These are phyloP conservation scores for Lytechinus variegatus DNA, from an alignment of 35 echinoderm and acorn worm species.

Conservation along the genomic window DNA sequence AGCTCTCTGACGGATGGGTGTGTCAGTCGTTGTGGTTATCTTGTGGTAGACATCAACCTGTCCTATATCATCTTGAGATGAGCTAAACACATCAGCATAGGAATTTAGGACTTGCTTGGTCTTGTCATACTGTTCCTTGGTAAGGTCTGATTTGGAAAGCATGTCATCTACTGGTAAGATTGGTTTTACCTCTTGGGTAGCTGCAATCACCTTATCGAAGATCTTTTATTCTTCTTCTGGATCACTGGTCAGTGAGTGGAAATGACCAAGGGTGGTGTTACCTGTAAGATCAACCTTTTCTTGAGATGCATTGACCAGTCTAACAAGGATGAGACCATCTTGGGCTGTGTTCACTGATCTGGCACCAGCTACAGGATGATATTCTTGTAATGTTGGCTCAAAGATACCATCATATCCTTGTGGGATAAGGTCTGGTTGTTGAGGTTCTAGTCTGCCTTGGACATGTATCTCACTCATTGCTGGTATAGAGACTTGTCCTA, in stretches of 20 bases:
- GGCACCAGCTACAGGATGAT: slow-evolving; percentile 12
- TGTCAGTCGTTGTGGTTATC: neutral
- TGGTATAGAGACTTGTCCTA: slow-evolving; percentile 3
- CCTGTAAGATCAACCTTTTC: neutral
- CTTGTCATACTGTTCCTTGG: slow-evolving; percentile 23
- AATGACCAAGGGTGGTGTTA: slow-evolving; percentile 26
- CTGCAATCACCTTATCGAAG: neutral
- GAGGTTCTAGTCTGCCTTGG: slow-evolving; percentile 25
- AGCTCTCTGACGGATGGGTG: slow-evolving; percentile 51
- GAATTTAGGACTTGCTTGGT: slow-evolving; percentile 17
- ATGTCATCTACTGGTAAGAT: neutral
- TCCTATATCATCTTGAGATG: slow-evolving; percentile 16
- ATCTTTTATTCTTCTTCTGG: neutral
- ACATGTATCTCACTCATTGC: slow-evolving; percentile 29
- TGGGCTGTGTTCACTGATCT: slow-evolving; percentile 3
- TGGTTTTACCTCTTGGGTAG: neutral
- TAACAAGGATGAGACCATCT: slow-evolving; percentile 33
- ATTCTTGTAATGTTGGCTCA: slow-evolving; percentile 29
- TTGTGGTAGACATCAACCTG: neutral
- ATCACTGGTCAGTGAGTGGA: slow-evolving; percentile 21
- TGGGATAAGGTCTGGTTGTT: slow-evolving; percentile 21
- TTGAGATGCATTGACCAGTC: slow-evolving; percentile 25
- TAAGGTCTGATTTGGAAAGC: neutral
- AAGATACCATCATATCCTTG: slow-evolving; percentile 32
- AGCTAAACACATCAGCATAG: slow-evolving; percentile 28